A percentile compares a stretch with the other conserved stretches of the same genome.
These are phyloP conservation scores for Callyntrura guangdongensis DNA, from an alignment of 2,888 invertebrate species.

Conservation along the genomic window DNA sequence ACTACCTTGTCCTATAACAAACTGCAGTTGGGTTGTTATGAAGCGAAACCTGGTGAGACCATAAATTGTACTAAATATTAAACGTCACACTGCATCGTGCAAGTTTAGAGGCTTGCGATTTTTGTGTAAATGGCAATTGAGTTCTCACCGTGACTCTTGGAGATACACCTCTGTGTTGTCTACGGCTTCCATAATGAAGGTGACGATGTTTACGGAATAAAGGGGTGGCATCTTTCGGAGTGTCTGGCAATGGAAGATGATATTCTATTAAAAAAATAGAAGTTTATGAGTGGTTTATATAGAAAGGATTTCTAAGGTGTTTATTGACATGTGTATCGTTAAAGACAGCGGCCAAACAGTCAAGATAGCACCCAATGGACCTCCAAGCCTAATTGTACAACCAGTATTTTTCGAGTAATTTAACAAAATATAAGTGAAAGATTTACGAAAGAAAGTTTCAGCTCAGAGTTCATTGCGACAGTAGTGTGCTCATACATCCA, in stretches of 20 bases:
- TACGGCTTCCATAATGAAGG: slow-evolving; percentile 2
- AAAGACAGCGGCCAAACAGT: slow-evolving; percentile 41
- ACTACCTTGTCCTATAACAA: slow-evolving; percentile 38
- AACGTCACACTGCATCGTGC: slow-evolving; percentile 21
- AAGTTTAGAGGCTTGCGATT: background rate
- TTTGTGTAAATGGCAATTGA: background rate
- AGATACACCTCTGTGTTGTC: background rate
- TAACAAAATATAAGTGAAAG: too few species aligned
- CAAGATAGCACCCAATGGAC: slow-evolving; percentile 51
- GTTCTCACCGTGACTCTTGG: slow-evolving; percentile 59
- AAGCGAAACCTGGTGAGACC: slow-evolving; percentile 64
- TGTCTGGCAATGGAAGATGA: background rate
- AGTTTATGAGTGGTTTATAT: background rate
- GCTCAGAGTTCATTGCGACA: background rate
- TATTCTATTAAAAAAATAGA: background rate
- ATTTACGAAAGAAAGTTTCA: background rate
- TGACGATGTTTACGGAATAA: slow-evolving; percentile 16
- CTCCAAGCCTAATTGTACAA: background rate
- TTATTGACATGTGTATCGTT: background rate
- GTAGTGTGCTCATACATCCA: slow-evolving; percentile 32
- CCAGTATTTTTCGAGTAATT: background rate
- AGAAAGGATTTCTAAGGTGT: background rate
- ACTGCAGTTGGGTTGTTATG: slow-evolving; percentile 42
- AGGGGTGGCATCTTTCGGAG: slow-evolving; percentile 26
- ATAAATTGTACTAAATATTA: slow-evolving; percentile 63